Percentiles rank a stretch among this genome's conserved stretches.
Conservation (phyloP, 2,113 vertebrate species). For the Benitochromis conjunctus region DNA sequence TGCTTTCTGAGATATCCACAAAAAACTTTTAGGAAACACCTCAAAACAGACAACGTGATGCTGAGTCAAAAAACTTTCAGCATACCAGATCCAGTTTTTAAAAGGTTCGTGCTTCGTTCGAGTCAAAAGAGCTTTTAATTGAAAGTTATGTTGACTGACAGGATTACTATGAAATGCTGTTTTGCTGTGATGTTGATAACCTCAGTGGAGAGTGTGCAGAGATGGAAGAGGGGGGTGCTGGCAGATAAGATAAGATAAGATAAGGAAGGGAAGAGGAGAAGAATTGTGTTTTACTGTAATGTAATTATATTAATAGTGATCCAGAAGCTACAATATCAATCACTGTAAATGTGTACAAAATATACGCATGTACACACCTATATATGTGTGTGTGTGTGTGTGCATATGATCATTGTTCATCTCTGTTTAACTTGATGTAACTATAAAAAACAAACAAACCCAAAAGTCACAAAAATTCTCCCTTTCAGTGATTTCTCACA, state of each 20-base stretch:
- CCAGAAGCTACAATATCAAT: neutral
- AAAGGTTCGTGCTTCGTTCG: neutral
- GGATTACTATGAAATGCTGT: neutral
- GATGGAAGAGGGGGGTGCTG: neutral
- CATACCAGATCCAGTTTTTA: neutral
- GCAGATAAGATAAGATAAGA: neutral
- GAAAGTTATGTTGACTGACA: neutral
- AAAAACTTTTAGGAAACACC: neutral
- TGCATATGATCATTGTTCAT: neutral
- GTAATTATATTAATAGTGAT: neutral
- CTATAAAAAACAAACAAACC: fast-evolving
- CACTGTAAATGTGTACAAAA: neutral
- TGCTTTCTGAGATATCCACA: neutral
- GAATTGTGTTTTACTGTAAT: neutral
- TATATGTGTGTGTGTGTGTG: neutral
- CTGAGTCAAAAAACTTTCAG: neutral
- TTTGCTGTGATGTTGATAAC: neutral
- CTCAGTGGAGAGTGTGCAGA: neutral
- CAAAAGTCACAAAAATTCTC: neutral
- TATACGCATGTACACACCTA: neutral
- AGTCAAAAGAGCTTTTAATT: neutral
- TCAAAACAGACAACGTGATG: neutral
- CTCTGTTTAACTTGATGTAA: neutral
- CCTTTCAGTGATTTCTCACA: neutral
- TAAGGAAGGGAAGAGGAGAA: neutral